Base-by-base conservation (phyloP, 2,888 invertebrate species). In the Dugesia japonica region DNA sequence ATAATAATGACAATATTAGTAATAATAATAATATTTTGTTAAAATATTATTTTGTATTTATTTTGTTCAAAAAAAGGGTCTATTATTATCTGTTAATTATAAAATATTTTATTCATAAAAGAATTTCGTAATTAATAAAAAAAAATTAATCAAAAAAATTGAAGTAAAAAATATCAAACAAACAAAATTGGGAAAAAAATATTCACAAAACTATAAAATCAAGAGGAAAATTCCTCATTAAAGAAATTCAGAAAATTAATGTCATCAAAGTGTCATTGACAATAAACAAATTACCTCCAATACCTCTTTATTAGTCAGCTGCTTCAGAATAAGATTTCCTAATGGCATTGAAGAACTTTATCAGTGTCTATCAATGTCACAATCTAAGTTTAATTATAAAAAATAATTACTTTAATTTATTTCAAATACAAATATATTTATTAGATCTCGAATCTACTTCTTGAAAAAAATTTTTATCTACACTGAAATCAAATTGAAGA, bases 281-380 rank as follows among this genome's bases (percentile, higher is more conserved):
- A 56, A 23, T 56, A 56, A 56, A 56, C 56, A 56, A 56, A 56
- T 56, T 56, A 56, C 56, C 56, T 56, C 56, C 56, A 56, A 56
- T 56, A n/a, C n/a, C n/a, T n/a, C n/a, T 38, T 38, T 38, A 38
- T 38, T 38, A 38, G 38, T 38, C 56, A 56, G n/a, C 56, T 56
- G 56, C 56, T 56, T 56, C 20, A 23, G 56, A 56, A 4, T 4
- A n/a, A 56, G 23, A 56, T 56, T 56, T n/a, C n/a, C 23, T 56
- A 56, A 56, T 56, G 20, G 17, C 56, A 56, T n/a, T 56, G 56
- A n/a, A 56, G 56, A 56, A 56, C 23, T 56, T 56, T 56, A 56
- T 56, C 56, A 56, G n/a, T 56, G 56, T 56, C 56, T 56, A 56
- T 56, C 56, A 56, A 56, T 56, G 56, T 56, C 56, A 56, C 56